These are phyloP conservation scores for Chorisops tibialis DNA, from an alignment of 2,888 invertebrate genomes.

Conservation along the genomic window DNA sequence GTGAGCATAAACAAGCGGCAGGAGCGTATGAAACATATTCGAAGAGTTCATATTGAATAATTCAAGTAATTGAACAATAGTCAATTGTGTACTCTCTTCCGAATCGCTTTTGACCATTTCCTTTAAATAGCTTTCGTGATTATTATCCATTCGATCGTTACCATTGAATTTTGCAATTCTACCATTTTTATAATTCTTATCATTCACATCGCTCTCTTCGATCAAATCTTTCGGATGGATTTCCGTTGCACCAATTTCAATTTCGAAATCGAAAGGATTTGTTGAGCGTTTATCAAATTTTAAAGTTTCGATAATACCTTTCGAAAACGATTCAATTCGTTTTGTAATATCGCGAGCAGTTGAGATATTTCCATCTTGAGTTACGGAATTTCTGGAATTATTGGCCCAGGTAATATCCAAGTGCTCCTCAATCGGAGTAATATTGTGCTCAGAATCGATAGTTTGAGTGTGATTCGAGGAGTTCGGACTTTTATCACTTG, in stretches of 20 bases:
- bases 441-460: constrained; percentile 52
- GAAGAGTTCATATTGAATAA: constrained; percentile 50
- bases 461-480: constrained; percentile 53
- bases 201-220: constrained; percentile 46
- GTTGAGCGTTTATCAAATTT: constrained; percentile 52
- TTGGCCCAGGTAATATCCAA: constrained; percentile 53
- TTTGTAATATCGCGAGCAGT: constrained; percentile 51
- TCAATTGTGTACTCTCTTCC: constrained; percentile 45
- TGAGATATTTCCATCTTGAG: constrained; percentile 46
- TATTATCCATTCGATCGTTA: constrained; percentile 46
- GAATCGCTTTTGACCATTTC: constrained; percentile 46
- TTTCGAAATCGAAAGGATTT: constrained; percentile 52
- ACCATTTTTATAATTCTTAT: constrained; percentile 47
- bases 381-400: constrained; percentile 47
- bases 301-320: constrained; percentile 52
- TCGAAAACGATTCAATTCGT: constrained; percentile 51
- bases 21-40: constrained; percentile 66
- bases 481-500: constrained; percentile 57
- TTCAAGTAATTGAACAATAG: constrained; percentile 47
- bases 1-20: constrained; percentile 82
- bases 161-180: constrained; percentile 48
- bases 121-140: constrained; percentile 33
- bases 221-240: constrained; percentile 47
- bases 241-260: constrained; percentile 52
- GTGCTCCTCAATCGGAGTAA: constrained; percentile 53